Evolutionary conservation across 2,113 vertebrate species (phyloP).

Genomic region (Noctilio leporinus): DNA sequence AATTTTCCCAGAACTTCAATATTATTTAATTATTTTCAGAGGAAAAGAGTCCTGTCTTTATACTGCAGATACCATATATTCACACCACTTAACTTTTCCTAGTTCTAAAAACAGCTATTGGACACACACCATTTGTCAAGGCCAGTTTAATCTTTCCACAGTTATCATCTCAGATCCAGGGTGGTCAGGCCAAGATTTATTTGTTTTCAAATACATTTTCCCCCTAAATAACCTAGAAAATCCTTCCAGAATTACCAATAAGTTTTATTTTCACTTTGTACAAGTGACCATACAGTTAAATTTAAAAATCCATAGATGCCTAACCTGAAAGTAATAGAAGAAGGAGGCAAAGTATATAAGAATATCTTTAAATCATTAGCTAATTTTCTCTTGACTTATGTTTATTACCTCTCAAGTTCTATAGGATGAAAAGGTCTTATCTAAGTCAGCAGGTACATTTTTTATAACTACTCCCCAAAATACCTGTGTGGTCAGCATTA

Average conservation of each 20-base stretch:
- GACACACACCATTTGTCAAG: background rate
- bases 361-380: background rate
- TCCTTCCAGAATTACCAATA: constrained; percentile 7
- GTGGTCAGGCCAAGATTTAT: background rate
- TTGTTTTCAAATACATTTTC: background rate
- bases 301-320: background rate
- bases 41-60: background rate
- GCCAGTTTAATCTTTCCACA: background rate
- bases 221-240: background rate
- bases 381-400: background rate
- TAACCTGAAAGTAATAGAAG: background rate
- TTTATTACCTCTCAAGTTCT: background rate
- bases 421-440: background rate
- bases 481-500: background rate
- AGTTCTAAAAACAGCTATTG: background rate
- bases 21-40: background rate
- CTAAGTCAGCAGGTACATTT: background rate
- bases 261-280: constrained; percentile 27
- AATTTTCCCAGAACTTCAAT: background rate
- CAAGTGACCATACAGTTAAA: constrained; percentile 1
- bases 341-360: background rate
- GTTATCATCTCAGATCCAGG: background rate
- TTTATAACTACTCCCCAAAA: background rate
- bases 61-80: background rate
- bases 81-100: background rate